A percentile compares a stretch with the other conserved stretches of the same genome.
Conservation (phyloP, 2,888 invertebrate genomes). For the Cryptus armator region DNA sequence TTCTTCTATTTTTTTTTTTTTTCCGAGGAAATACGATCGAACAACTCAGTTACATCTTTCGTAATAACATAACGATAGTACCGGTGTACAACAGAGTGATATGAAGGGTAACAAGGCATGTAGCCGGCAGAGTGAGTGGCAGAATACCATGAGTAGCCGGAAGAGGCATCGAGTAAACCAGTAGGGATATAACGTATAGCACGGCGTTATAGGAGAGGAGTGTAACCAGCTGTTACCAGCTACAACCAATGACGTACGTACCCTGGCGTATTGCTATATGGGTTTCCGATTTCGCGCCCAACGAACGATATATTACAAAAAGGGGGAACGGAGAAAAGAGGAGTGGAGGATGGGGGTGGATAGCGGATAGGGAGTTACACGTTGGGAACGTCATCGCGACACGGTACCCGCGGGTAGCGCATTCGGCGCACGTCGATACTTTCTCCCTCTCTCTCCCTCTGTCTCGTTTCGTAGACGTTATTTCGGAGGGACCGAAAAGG, state of each 20-base stretch:
- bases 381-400: slow-evolving; percentile 65
- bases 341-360: too few relatives aligned
- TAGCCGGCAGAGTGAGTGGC: slow-evolving; percentile 9
- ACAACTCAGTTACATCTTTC: background rate
- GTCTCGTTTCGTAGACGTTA: slow-evolving; percentile 59
- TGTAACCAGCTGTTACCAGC: slow-evolving; percentile 65
- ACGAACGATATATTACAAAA: slow-evolving; percentile 67
- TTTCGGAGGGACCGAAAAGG: slow-evolving; percentile 48
- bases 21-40: background rate
- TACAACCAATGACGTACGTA: slow-evolving; percentile 69
- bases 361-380: slow-evolving; percentile 19
- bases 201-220: slow-evolving; percentile 46
- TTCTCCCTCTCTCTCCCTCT: slow-evolving; percentile 6
- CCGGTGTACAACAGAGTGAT: background rate
- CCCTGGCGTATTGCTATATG: slow-evolving; percentile 58
- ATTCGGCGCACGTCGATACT: slow-evolving; percentile 67
- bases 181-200: slow-evolving; percentile 44
- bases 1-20: background rate
- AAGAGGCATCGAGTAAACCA: slow-evolving; percentile 45
- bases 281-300: slow-evolving; percentile 68
- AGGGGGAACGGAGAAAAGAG: background rate
- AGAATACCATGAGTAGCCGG: slow-evolving; percentile 7
- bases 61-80: background rate
- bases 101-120: background rate
- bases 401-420: slow-evolving; percentile 46